Conservation (phyloP, 2,797 vertebrate genomes). For the Manis javanica region DNA sequence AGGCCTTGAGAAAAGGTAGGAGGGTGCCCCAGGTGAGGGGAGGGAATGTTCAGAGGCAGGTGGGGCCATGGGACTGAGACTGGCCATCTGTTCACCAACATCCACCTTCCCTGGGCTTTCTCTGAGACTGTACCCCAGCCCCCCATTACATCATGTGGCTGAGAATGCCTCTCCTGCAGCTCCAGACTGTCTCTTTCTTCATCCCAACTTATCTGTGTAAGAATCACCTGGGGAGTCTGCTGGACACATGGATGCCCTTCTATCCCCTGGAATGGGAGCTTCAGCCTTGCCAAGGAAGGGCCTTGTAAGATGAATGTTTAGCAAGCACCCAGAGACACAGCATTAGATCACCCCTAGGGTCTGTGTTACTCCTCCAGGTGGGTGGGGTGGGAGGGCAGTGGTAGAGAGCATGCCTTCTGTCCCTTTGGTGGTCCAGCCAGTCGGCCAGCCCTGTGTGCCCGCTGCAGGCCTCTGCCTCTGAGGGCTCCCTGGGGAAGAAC, state of each 20-base stretch:
- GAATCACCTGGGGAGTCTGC: neutral
- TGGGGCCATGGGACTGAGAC: accelerated
- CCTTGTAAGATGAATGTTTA: no score
- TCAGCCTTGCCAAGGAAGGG: neutral
- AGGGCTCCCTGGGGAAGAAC: accelerated
- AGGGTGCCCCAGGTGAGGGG: no score
- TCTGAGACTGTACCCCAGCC: neutral
- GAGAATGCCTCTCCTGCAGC: accelerated
- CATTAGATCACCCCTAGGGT: accelerated
- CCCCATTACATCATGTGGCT: neutral
- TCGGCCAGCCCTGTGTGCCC: neutral
- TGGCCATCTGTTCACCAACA: accelerated
- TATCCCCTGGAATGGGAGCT: accelerated
- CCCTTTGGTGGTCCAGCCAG: no score
- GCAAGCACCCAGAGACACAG: accelerated
- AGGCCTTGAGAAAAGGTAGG: accelerated
- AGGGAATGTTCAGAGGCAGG: neutral
- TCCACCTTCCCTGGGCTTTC: neutral
- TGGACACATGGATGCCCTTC: neutral
- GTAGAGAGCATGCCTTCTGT: accelerated
- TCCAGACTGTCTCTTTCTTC: neutral
- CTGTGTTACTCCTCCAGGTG: neutral
- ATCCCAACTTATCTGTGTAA: neutral
- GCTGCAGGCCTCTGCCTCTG: neutral
- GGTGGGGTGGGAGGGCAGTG: accelerated